These are phyloP conservation scores for Antennarius maculatus DNA, from an alignment of 2,797 vertebrate genomes.

Conservation along the genomic window DNA sequence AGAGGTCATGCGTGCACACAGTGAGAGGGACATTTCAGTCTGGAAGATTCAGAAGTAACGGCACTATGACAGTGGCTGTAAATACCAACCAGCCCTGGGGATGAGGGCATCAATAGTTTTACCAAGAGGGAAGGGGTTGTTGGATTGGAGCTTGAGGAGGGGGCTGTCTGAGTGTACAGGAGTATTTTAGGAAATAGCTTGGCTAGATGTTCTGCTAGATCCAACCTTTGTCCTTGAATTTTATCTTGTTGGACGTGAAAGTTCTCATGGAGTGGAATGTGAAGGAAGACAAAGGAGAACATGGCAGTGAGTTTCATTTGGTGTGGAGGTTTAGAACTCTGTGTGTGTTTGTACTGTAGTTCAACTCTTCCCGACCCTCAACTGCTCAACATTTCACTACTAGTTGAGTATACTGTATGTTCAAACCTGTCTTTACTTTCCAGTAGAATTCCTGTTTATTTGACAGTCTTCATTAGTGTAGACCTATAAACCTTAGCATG, in stretches of 20 bases:
- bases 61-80: slow-evolving; percentile 33
- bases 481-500: neutral
- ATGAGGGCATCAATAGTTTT: slow-evolving; percentile 46
- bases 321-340: slow-evolving; percentile 22
- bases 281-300: slow-evolving; percentile 53
- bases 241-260: slow-evolving; percentile 39
- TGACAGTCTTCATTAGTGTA: neutral
- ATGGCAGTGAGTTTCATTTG: slow-evolving; percentile 63
- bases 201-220: slow-evolving; percentile 40
- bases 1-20: slow-evolving; percentile 43
- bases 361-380: slow-evolving; percentile 3
- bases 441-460: neutral
- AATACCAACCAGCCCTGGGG: slow-evolving; percentile 51
- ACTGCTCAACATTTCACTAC: slow-evolving; percentile 3
- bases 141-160: slow-evolving; percentile 41
- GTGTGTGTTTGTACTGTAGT: neutral
- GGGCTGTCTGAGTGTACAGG: slow-evolving; percentile 5
- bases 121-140: slow-evolving; percentile 17
- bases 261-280: slow-evolving; percentile 52
- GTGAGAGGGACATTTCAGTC: slow-evolving; percentile 51
- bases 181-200: slow-evolving; percentile 47
- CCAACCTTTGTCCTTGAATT: slow-evolving; percentile 46
- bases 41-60: slow-evolving; percentile 37
- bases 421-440: slow-evolving; percentile 1
- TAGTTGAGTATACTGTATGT: neutral